These are phyloP conservation scores for Gracilinanus agilis DNA, from an alignment of 2,113 vertebrate species.

Conservation along the genomic window DNA sequence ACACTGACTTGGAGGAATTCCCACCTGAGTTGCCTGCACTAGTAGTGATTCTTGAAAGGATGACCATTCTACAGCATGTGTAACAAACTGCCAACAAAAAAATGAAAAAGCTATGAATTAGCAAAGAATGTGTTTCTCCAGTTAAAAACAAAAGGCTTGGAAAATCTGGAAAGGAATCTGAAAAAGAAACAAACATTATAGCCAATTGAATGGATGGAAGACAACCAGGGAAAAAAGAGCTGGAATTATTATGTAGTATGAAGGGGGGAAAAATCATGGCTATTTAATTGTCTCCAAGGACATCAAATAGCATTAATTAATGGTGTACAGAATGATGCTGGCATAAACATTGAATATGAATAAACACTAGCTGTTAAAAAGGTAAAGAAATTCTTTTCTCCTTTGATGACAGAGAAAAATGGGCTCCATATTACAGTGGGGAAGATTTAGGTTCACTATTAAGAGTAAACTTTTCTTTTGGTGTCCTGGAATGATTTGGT, in stretches of 20 bases:
- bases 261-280: slow-evolving; percentile 16
- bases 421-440: background rate
- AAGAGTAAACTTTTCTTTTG: no score
- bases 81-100: background rate
- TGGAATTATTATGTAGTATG: slow-evolving; percentile 21
- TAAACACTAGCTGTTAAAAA: background rate
- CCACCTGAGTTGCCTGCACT: background rate
- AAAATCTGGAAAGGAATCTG: background rate
- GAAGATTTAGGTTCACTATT: no score
- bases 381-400: background rate
- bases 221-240: slow-evolving; percentile 29
- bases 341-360: background rate
- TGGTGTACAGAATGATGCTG: background rate
- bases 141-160: no score
- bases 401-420: background rate
- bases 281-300: slow-evolving; percentile 1
- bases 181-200: background rate
- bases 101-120: no score
- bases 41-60: background rate
- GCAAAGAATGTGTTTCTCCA: no score
- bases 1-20: background rate
- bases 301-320: background rate
- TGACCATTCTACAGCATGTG: background rate
- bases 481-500: background rate
- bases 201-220: background rate